Base-by-base conservation (phyloP, 2,797 vertebrate genomes). In the Smutsia gigantea region DNA sequence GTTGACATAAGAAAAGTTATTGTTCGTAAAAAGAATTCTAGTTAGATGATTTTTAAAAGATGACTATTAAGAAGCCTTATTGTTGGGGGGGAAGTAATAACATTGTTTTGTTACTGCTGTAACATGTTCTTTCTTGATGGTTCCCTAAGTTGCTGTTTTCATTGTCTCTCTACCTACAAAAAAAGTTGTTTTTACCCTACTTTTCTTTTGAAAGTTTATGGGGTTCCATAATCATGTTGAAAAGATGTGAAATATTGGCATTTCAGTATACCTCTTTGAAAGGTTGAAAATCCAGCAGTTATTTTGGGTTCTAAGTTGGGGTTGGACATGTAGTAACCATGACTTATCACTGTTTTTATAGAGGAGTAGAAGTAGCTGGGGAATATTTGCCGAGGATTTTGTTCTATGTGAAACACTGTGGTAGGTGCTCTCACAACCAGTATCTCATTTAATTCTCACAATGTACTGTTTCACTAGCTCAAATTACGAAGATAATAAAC, bases 401-500 rank as follows among this genome's bases (percentile, higher is more conserved):
- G n/a, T 64, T 93, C 11, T 29, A 39, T 90, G 55, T 66, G 15
- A 78, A 95, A 64, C 25, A 49, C 17, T 57, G 2, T 51, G 64
- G 27, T 79, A 72, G 46, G 2, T 92, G 19, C 57, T 95, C 93
- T 93, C 89, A 61, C 27, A 90, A 87, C 78, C 61, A 93, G 0
- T 53, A 39, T 86, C 57, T 95, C 31, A 46, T 78, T 77, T 93
- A 95, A 90, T 90, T 88, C 57, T 90, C 63, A 90, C 17, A 64
- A 2, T 9, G 25, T 90, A 34, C 69, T 59, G 72, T 90, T 95
- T 93, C 31, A 55, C 63, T 94, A 95, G 34, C 29, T 96, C 18
- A 64, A n/a, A 46, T 72, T 94, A n/a, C 42, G 23, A 71, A n/a
- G 63, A 63, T 61, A 57, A 69, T 95, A 77, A 87, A 42, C 42